These are phyloP conservation scores for Yasuhikotakia modesta DNA, from an alignment of 2,797 vertebrate species.

Conservation along the genomic window DNA sequence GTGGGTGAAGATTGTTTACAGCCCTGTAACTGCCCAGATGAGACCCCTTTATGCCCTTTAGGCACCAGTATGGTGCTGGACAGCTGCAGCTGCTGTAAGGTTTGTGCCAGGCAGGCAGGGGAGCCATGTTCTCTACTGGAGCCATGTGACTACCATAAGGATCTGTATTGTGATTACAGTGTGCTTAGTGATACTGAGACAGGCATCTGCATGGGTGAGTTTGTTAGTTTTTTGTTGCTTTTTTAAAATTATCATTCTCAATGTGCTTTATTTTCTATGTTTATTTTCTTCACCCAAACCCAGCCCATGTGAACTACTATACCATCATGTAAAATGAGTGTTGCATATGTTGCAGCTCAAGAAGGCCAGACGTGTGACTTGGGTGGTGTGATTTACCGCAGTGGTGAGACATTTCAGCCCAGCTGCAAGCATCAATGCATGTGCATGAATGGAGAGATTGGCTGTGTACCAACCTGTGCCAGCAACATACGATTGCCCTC, in stretches of 20 bases:
- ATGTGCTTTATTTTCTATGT: neutral
- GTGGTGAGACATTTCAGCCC: conserved; percentile 79
- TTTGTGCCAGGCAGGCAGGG: conserved; percentile 77
- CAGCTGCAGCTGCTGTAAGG: conserved; percentile 81
- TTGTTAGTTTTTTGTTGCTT: neutral
- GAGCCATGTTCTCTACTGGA: conserved; percentile 73
- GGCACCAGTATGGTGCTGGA: conserved; percentile 80
- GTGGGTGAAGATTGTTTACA: conserved; percentile 66
- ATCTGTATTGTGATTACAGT: conserved; percentile 76
- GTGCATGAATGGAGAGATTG: conserved; percentile 80
- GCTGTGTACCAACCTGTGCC: conserved; percentile 75
- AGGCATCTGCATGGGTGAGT: conserved; percentile 78
- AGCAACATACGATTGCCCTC: conserved; percentile 69
- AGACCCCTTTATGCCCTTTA: conserved; percentile 66
- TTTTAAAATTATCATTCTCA: neutral
- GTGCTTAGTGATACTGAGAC: conserved; percentile 68
- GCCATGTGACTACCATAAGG: conserved; percentile 81
- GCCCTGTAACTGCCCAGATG: conserved; percentile 74
- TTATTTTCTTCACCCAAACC: neutral
- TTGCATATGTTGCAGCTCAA: conserved; percentile 63
- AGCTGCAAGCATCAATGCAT: conserved; percentile 79
- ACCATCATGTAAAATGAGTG: neutral
- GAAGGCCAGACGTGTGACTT: conserved; percentile 77
- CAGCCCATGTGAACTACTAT: neutral
- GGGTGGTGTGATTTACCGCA: conserved; percentile 77